A percentile compares a stretch with the other conserved stretches of the same genome.
Conservation (phyloP, 30 jellyfish, hydroid and myxozoan genomes). For the Sanderia malayensis region DNA sequence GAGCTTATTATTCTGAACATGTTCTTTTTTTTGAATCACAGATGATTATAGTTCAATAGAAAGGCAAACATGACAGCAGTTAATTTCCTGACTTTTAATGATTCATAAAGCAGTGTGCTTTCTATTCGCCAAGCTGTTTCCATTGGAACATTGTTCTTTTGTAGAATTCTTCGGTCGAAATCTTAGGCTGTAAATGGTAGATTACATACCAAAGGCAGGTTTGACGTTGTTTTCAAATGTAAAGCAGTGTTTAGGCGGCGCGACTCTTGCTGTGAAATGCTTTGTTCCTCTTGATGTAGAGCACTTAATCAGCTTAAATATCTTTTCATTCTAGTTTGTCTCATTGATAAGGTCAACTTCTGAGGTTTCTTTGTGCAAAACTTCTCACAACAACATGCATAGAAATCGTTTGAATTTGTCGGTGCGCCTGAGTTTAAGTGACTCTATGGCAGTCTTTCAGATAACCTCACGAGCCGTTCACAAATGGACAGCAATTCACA, state of each 20-base stretch:
- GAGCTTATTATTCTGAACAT: conserved; percentile 9
- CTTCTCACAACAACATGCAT: conserved; percentile 38
- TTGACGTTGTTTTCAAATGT: conserved; percentile 43
- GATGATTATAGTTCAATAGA: conserved; percentile 1
- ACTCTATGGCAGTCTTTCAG: conserved; percentile 20
- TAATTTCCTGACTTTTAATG: conserved; percentile 45
- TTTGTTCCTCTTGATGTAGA: conserved; percentile 37
- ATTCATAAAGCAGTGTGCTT: conserved; percentile 35
- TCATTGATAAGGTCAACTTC: conserved; percentile 46
- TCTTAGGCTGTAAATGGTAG: conserved; percentile 56
- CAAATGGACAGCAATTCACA: conserved; percentile 47
- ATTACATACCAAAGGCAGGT: conserved; percentile 65
- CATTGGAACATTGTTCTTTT: conserved; percentile 33
- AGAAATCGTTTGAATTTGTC: conserved; percentile 35
- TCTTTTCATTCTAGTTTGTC: conserved; percentile 40
- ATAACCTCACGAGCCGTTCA: conserved; percentile 20
- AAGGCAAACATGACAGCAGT: conserved; percentile 18
- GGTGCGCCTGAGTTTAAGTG: conserved; percentile 26
- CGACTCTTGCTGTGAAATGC: conserved; percentile 59
- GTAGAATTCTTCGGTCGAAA: conserved; percentile 57
- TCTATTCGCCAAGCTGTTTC: conserved; percentile 36
- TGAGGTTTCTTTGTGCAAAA: conserved; percentile 56
- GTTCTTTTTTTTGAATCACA: not conserved
- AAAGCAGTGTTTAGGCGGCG: conserved; percentile 63
- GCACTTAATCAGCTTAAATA: conserved; percentile 57